Evolutionary conservation across 2,888 invertebrate species (phyloP), one percentile per base, ranked within the genome.

Genomic region (Drosophila cyrtoloma): DNA sequence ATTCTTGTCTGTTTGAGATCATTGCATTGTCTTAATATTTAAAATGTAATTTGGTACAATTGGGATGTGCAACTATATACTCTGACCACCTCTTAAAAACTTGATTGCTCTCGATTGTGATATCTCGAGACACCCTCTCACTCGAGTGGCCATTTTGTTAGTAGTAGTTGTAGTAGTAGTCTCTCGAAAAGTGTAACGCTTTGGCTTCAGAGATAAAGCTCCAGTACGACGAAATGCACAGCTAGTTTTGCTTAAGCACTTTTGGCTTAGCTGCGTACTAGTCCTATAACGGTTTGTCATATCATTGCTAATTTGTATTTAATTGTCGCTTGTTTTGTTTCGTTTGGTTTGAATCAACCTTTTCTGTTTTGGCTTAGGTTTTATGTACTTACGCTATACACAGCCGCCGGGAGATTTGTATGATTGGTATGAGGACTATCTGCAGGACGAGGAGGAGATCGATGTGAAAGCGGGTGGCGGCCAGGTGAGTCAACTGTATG

Each of bases 391-490:
- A 80, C 94, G 99, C 86, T 99, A 98, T 94, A 99, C 99, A 12
- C 98, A 99, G 93, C 99, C 99, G 22, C 99, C 99, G 1, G 96
- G 96, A 61, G 98, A 98, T 93, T 94, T 99, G 73, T 98, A 99
- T 94, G 97, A 97, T 92, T 99, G 99, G 99, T 99, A 98, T 93
- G 98, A 97, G 89, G 96, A 97, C 65, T 99, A 99, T 94, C 94
- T 99, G 82, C 98, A 98, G 91, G 99, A 99, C 93, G 97, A 98
- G 91, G 99, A 99, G 95, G 98, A 99, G 93, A 95, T 99, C 79
- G 99, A 99, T 93, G 99, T 99, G 0, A 98, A 99, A 93, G 99
- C 99, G 22, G 99, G 99, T 19, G 98, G 99, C 52, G 99, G 99
- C 16, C 98, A 98, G 93, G 94, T 95, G 66, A 91, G 93, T 93